Conservation (phyloP, 2,797 vertebrate species). For the Oreochromis mossambicus region DNA sequence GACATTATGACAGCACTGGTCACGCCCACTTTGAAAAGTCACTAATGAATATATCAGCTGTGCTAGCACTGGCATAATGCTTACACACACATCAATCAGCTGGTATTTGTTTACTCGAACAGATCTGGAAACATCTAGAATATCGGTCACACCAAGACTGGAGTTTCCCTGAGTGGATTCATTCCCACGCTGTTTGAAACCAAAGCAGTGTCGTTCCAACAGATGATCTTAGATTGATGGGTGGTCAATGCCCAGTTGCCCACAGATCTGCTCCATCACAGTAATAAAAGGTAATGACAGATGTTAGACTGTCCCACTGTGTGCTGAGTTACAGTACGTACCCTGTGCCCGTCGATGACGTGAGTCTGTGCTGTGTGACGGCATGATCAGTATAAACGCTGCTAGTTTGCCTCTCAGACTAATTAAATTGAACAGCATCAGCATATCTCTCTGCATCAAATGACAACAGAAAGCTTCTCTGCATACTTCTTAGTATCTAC, state of each 20-base stretch:
- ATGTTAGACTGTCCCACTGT: background rate
- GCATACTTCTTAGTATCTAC: background rate
- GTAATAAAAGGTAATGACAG: background rate
- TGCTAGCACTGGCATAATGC: background rate
- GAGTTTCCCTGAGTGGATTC: background rate
- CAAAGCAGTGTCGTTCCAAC: background rate
- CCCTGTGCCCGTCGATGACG: background rate
- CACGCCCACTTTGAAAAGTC: background rate
- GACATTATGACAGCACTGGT: background rate
- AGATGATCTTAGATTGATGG: conserved; percentile 1
- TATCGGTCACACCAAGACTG: background rate
- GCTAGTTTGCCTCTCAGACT: background rate
- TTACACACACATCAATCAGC: background rate
- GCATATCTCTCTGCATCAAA: background rate
- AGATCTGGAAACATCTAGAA: background rate
- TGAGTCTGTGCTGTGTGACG: background rate
- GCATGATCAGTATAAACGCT: background rate
- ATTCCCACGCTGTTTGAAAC: background rate
- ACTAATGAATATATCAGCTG: background rate
- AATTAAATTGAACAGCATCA: background rate
- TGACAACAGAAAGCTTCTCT: background rate
- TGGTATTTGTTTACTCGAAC: background rate
- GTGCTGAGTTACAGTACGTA: background rate
- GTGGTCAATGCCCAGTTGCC: conserved; percentile 23
- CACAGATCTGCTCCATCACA: conserved; percentile 1